phyloP scores from a whole-genome alignment of 1,140 invertebrate species.

The Drosophila ogumai region DNA sequence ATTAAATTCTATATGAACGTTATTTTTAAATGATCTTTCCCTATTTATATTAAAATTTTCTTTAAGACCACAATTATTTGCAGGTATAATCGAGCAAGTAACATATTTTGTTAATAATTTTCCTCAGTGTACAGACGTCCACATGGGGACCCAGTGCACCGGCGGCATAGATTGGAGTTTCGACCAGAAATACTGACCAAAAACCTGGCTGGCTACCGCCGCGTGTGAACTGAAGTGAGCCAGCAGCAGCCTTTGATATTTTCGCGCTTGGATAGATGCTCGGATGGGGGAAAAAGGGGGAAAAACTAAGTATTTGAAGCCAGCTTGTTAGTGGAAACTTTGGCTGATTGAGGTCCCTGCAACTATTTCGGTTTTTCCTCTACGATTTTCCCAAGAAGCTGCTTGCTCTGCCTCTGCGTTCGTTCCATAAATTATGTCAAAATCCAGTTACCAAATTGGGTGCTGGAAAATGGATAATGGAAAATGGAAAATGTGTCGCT shows the following conservation, averaged over 20 bases:
- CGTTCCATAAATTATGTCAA: slow-evolving; percentile 76
- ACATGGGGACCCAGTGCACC: slow-evolving; percentile 38
- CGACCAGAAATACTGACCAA: slow-evolving; percentile 56
- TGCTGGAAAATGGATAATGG: slow-evolving; percentile 44
- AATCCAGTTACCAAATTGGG: slow-evolving; percentile 83
- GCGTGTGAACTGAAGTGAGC: slow-evolving; percentile 78
- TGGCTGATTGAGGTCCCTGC: slow-evolving; percentile 72
- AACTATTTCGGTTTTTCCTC: slow-evolving; percentile 39
- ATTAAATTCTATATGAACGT: too few relatives aligned
- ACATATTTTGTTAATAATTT: neutral
- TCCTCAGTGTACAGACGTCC: neutral
- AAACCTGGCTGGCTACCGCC: slow-evolving; percentile 43
- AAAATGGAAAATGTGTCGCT: slow-evolving; percentile 53
- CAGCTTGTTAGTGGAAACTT: slow-evolving; percentile 73
- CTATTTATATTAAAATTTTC: neutral
- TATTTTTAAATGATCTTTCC: neutral
- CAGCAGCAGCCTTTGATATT: slow-evolving; percentile 76
- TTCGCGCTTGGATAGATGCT: slow-evolving; percentile 37
- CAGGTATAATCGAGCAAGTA: neutral
- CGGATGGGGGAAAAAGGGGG: neutral
- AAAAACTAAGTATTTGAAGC: slow-evolving; percentile 32
- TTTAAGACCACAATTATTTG: too few relatives aligned
- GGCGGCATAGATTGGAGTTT: slow-evolving; percentile 22
- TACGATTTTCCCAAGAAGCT: slow-evolving; percentile 32
- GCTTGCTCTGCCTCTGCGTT: slow-evolving; percentile 19